Percentiles rank a stretch among this genome's conserved stretches.
Conservation (phyloP, 2,797 vertebrate species). For the Anisognathus igniventris region DNA sequence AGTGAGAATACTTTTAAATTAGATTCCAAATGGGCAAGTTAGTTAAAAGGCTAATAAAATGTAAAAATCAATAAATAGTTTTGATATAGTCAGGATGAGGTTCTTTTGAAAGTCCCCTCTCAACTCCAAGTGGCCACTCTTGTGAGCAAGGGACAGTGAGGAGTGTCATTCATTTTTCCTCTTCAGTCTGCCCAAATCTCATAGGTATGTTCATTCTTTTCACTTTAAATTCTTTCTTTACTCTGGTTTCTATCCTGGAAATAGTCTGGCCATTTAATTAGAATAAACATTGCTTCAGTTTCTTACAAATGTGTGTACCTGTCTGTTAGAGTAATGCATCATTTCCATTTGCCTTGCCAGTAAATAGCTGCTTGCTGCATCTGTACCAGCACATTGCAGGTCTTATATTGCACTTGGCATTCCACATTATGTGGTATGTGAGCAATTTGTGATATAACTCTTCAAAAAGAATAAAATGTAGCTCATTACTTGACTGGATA, state of each 20-base stretch:
- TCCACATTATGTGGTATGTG: fast-evolving
- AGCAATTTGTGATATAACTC: background rate
- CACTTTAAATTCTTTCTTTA: background rate
- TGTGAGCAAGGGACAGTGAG: background rate
- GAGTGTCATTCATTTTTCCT: background rate
- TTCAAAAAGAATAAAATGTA: background rate
- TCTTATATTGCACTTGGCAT: background rate
- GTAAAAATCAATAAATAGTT: background rate
- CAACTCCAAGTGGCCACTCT: background rate
- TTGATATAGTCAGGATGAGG: background rate
- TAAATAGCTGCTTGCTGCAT: background rate
- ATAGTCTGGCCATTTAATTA: background rate
- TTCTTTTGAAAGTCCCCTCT: background rate
- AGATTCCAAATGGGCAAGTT: background rate
- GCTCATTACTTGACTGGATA: background rate
- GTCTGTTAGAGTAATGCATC: background rate
- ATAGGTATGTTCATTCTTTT: background rate
- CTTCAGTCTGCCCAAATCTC: background rate
- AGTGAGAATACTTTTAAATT: background rate
- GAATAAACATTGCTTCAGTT: background rate
- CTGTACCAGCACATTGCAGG: background rate
- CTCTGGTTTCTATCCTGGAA: background rate
- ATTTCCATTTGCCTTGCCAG: background rate
- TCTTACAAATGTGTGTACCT: fast-evolving
- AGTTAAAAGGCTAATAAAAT: background rate